phyloP scores from a whole-genome alignment of 2,797 vertebrate species.

The Melanotaenia pygmaea region DNA sequence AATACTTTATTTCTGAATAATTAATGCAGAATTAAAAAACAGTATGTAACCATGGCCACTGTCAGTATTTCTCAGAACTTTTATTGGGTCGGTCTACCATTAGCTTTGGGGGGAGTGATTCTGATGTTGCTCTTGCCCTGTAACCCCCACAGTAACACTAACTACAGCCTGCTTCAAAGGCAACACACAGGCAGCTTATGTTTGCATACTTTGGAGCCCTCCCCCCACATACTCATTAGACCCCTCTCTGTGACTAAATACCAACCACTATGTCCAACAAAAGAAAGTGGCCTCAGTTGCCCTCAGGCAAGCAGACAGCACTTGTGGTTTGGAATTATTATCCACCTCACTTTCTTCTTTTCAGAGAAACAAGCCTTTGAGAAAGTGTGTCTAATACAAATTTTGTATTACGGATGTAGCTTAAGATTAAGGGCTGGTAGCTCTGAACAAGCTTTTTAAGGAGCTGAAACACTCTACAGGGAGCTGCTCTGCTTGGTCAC shows the following conservation, averaged over 20 bases:
- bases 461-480: conserved; percentile 50
- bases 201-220: conserved; percentile 54
- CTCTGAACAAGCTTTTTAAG: conserved; percentile 49
- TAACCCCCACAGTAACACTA: conserved; percentile 59
- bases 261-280: conserved; percentile 53
- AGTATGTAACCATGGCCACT: too few relatives aligned
- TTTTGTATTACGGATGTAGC: conserved; percentile 35
- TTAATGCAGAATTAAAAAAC: too few relatives aligned
- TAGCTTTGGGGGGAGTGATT: conserved; percentile 9
- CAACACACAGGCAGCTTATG: conserved; percentile 59
- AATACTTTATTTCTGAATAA: too few relatives aligned
- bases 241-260: conserved; percentile 48
- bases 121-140: conserved; percentile 57
- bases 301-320: conserved; percentile 47
- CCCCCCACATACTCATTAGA: conserved; percentile 47
- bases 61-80: too few relatives aligned
- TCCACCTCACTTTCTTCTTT: conserved; percentile 40
- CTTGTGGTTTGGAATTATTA: conserved; percentile 40
- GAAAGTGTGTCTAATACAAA: conserved; percentile 30
- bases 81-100: too few relatives aligned
- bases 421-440: conserved; percentile 50
- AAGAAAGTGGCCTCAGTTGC: conserved; percentile 48
- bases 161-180: conserved; percentile 61
- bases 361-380: conserved; percentile 35
- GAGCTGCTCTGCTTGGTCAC: conserved; percentile 28